phyloP scores from a whole-genome alignment of 1,140 invertebrate genomes.

The Platyscapa corneri region DNA sequence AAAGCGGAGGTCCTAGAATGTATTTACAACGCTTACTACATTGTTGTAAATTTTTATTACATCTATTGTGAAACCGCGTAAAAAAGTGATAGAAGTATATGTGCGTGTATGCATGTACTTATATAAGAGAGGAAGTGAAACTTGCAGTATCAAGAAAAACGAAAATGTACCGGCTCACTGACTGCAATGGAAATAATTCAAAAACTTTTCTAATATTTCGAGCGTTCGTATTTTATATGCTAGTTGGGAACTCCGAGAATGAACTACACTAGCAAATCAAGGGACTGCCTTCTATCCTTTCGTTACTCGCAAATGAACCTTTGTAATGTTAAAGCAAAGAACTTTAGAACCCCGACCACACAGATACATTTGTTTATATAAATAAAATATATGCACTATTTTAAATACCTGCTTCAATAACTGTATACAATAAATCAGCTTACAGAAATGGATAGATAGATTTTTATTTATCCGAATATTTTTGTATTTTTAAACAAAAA shows the following conservation, averaged over 20 bases:
- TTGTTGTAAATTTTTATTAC: too few species aligned
- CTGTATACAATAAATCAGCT: too few species aligned
- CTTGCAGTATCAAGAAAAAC: neutral
- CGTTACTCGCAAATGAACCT: neutral
- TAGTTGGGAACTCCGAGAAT: too few species aligned
- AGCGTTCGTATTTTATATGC: slow-evolving; percentile 14
- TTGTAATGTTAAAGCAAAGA: neutral
- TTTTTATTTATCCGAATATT: too few species aligned
- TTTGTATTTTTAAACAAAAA: too few species aligned
- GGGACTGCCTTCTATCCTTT: neutral
- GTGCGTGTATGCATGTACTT: neutral
- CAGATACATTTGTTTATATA: too few species aligned
- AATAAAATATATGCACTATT: too few species aligned
- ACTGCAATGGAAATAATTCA: slow-evolving; percentile 42
- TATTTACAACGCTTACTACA: slow-evolving; percentile 28
- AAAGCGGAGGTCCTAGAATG: neutral
- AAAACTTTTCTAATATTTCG: slow-evolving; percentile 53
- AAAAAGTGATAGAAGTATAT: neutral
- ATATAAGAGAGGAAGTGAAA: neutral
- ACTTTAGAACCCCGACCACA: neutral
- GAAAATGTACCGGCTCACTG: neutral
- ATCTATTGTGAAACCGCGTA: slow-evolving; percentile 3
- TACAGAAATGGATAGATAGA: too few species aligned
- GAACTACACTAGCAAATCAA: neutral
- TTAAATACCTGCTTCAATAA: too few species aligned